Evolutionary conservation across 2,797 vertebrate species (phyloP), one percentile per base, ranked within the genome.

Genomic region (Clarias fuscus): DNA sequence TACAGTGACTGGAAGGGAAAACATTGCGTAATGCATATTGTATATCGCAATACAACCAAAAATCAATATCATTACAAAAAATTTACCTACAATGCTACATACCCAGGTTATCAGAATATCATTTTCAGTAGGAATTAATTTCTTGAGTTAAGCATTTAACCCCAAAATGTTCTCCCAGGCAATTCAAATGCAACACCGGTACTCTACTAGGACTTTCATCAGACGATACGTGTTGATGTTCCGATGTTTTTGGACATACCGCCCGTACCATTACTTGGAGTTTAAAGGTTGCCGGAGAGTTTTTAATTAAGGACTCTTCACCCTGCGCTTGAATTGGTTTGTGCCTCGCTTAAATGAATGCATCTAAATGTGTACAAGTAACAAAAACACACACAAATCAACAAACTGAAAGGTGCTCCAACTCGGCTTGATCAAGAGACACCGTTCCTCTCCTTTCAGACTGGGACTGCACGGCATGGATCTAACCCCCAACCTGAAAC

Each of bases 401-500:
- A 56, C 59, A 22, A 56, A 53, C 43, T 27, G 58, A 53, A 62
- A 59, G n/a, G n/a, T 3, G 5, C 14, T 2, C 59, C 40, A 81
- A 27, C 59, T 59, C 27, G 1, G 24, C 53, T 64, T 77, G 33
- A 62, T 40, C 20, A 17, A 22, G 30, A 62, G 8, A 22, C 13
- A 3, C 1, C 7, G 1, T 18, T 27, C 37, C 4, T 65, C 30
- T 40, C 24, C 18, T 81, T 27, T 81, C 61, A 64, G 20, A 40
- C 77, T 13, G 14, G 1, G n/a, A 6, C 24, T 14, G 20, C 4
- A 40, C n/a, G 56, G 53, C 22, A 58, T 0, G 22, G 61, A 67
- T 70, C 37, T 37, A 56, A 68, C 77, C 62, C 61, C 70, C 81
- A 81, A 56, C 75, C 24, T 33, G 27, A 83, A 73, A 88, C 64